Conservation (phyloP, 2,797 vertebrate genomes). For the Pteropus rufus region DNA sequence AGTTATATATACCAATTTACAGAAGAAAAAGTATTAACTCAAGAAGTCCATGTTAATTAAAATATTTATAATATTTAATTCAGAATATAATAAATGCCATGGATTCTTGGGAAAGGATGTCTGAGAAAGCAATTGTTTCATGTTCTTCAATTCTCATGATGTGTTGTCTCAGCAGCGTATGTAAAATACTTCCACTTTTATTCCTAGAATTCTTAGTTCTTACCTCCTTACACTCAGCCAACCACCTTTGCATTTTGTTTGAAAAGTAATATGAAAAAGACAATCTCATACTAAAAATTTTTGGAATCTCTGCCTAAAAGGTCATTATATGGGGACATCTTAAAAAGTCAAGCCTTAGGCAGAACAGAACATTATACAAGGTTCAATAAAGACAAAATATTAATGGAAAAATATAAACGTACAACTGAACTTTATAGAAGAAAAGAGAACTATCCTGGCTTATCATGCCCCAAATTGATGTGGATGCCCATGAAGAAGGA, state of each 20-base stretch:
- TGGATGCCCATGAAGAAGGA: background rate
- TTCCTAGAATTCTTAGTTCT: background rate
- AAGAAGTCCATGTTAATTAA: background rate
- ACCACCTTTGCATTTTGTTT: background rate
- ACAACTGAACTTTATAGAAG: background rate
- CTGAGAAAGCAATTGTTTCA: background rate
- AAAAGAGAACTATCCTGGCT: background rate
- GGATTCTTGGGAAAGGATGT: background rate
- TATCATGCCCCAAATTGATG: background rate
- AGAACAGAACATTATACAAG: background rate
- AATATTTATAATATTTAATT: background rate
- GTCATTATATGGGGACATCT: background rate
- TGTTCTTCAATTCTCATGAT: background rate
- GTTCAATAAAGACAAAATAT: background rate
- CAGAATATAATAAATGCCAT: background rate
- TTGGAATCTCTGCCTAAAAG: background rate
- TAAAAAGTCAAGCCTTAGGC: background rate
- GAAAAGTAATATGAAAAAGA: background rate
- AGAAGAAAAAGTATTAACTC: conserved; percentile 7
- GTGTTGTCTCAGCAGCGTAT: background rate
- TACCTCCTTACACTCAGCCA: background rate
- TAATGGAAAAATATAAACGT: background rate
- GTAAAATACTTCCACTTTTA: background rate
- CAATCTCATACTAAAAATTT: background rate
- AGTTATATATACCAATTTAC: background rate